Evolutionary conservation across 2,797 vertebrate genomes (phyloP).

Genomic region (Gymnocypris eckloni): DNA sequence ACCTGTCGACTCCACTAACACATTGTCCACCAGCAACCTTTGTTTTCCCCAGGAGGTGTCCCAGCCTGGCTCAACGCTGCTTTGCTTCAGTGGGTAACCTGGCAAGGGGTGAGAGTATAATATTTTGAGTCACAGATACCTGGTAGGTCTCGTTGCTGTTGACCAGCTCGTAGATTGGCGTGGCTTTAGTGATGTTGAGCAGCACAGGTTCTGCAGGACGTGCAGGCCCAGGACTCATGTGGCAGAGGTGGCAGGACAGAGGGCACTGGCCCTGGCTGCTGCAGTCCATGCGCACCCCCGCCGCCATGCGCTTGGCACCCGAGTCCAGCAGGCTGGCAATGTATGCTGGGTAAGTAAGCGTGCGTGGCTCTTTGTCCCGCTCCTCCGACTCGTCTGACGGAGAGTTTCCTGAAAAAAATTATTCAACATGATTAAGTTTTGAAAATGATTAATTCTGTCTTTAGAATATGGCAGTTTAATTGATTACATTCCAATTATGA

Average conservation of each 20-base stretch:
- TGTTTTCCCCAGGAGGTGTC: conserved; percentile 9
- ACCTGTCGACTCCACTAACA: neutral
- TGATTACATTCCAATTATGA: neutral
- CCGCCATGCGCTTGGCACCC: conserved; percentile 90
- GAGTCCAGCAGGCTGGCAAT: conserved; percentile 94
- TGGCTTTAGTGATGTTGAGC: conserved; percentile 92
- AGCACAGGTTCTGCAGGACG: conserved; percentile 87
- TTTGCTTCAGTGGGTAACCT: neutral
- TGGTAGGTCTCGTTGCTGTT: conserved; percentile 95
- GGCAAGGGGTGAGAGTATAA: neutral
- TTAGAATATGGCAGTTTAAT: neutral
- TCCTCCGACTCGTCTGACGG: conserved; percentile 97
- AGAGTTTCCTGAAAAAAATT: conserved; percentile 87
- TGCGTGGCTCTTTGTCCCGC: conserved; percentile 91
- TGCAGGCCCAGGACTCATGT: conserved; percentile 81
- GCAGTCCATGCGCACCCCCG: conserved; percentile 94
- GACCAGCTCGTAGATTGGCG: conserved; percentile 93
- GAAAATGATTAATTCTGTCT: neutral
- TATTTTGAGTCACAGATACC: conserved; percentile 71
- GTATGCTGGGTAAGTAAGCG: conserved; percentile 94
- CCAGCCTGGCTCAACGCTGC: too few species aligned
- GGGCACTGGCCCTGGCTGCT: conserved; percentile 93
- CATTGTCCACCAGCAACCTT: neutral
- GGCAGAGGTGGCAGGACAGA: conserved; percentile 92
- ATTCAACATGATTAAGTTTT: neutral